These are phyloP conservation scores for Ceriagrion tenellum DNA, from an alignment of 2,888 invertebrate genomes.

Conservation along the genomic window DNA sequence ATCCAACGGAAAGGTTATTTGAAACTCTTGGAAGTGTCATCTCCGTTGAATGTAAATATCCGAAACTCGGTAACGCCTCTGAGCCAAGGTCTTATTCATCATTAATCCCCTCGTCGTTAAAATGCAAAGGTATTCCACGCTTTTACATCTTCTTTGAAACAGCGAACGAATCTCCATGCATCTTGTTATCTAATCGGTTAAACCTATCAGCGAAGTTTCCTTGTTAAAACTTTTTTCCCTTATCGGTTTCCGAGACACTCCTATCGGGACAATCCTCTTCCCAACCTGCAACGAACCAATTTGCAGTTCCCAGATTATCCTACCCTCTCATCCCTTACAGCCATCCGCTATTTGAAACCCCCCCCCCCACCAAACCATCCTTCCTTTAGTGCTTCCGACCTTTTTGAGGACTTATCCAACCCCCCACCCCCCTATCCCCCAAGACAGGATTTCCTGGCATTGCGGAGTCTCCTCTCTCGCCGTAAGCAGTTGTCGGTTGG, in stretches of 20 bases:
- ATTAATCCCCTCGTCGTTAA: not conserved
- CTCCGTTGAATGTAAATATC: no score
- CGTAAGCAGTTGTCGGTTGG: conserved; percentile 40
- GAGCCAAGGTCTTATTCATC: no score
- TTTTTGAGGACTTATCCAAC: not conserved
- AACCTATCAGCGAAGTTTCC: conserved; percentile 63
- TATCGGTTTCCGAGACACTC: conserved; percentile 61
- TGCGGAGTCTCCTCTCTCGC: not conserved
- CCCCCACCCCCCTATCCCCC: no score
- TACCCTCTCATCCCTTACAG: not conserved
- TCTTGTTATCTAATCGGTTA: conserved; percentile 40
- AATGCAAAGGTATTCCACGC: conserved; percentile 46
- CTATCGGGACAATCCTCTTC: conserved; percentile 26
- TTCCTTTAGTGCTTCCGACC: not conserved
- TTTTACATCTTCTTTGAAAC: not conserved
- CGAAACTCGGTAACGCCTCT: no score
- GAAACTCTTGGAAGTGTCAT: no score
- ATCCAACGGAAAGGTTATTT: no score
- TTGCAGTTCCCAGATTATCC: conserved; percentile 47
- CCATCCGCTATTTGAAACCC: not conserved
- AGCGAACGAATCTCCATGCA: conserved; percentile 14
- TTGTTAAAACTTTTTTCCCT: conserved; percentile 64
- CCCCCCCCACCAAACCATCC: not conserved
- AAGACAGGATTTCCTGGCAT: not conserved
- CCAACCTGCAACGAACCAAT: conserved; percentile 50